These are phyloP conservation scores for Carcina quercana DNA, from an alignment of 2,888 invertebrate genomes.

Conservation along the genomic window DNA sequence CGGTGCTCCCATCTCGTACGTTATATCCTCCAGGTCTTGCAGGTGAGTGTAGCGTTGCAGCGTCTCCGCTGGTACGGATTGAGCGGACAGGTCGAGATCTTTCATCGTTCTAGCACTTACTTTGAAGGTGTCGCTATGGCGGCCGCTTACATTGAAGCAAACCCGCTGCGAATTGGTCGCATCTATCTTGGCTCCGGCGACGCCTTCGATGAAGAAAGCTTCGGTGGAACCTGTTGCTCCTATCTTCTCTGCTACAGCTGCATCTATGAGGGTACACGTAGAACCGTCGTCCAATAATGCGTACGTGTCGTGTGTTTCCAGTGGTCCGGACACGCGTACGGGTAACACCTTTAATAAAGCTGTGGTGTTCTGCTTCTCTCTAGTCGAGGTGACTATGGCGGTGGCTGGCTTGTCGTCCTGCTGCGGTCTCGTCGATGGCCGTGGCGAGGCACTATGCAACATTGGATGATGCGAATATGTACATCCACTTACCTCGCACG, in stretches of 20 bases:
- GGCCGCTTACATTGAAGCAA: neutral
- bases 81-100: neutral
- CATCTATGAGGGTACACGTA: conserved; percentile 7
- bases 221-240: conserved; percentile 5
- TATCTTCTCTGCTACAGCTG: conserved; percentile 1
- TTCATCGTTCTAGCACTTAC: neutral
- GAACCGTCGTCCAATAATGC: conserved; percentile 14
- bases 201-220: conserved; percentile 1
- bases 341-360: conserved; percentile 6
- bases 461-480: neutral
- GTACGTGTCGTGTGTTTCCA: conserved; percentile 2
- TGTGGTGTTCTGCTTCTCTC: neutral
- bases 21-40: neutral
- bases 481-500: neutral
- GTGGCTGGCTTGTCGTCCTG: neutral
- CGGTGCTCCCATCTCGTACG: no score
- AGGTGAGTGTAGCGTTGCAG: neutral
- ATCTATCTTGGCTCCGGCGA: conserved; percentile 2
- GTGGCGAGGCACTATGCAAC: neutral
- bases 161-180: neutral
- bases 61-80: neutral
- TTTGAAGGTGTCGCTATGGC: conserved; percentile 2
- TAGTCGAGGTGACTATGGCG: neutral
- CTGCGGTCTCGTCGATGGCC: neutral
- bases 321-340: conserved; percentile 6